These are phyloP conservation scores for Oreamnos americanus DNA, from an alignment of 2,113 vertebrate species.

Conservation along the genomic window DNA sequence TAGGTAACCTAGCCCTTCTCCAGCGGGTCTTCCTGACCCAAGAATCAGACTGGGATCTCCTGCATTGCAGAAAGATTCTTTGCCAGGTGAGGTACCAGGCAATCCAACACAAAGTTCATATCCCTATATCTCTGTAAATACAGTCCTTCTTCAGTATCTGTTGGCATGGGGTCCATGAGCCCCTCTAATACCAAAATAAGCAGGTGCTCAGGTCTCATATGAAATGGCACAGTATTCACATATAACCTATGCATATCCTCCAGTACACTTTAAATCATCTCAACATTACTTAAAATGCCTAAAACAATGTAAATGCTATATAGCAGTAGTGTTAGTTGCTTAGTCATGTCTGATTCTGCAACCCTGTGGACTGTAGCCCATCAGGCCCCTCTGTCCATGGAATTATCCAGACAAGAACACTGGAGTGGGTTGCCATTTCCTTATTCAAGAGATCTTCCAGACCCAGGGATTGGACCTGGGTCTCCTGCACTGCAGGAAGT, in stretches of 20 bases:
- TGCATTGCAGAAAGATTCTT: neutral
- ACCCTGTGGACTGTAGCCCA: neutral
- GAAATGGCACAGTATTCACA: neutral
- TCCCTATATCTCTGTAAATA: neutral
- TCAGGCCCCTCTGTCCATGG: neutral
- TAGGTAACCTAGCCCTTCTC: neutral
- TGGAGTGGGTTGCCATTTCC: neutral
- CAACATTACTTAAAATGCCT: neutral
- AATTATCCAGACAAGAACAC: neutral
- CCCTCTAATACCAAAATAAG: neutral
- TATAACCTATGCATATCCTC: neutral
- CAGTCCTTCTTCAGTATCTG: neutral
- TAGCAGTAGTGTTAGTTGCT: neutral
- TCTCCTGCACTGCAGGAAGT: neutral
- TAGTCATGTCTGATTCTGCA: neutral
- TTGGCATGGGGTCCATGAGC: neutral
- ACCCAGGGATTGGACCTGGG: neutral
- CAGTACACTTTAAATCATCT: neutral
- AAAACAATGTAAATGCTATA: neutral
- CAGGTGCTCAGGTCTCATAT: neutral
- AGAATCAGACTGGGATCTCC: neutral
- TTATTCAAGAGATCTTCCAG: neutral
- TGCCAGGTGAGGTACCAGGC: neutral
- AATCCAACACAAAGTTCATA: neutral
- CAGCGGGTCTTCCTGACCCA: rapidly evolving